Conservation (phyloP, 2,888 invertebrate species). For the Caenorhabditis panamensis region DNA sequence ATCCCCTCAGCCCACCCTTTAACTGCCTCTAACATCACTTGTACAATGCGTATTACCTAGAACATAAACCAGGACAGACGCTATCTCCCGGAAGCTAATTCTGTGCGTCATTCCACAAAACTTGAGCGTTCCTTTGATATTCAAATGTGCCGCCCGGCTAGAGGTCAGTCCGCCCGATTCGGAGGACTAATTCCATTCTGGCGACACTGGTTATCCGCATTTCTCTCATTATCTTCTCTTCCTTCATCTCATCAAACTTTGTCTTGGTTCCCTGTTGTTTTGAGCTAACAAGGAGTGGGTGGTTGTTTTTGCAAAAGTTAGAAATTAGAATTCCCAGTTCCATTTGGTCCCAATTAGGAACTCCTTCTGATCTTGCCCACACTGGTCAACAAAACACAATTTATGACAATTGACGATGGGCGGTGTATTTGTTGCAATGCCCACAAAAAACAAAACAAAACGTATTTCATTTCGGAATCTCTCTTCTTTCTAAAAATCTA, state of each 20-base stretch:
- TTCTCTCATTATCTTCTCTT: constrained; percentile 13
- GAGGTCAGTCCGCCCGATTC: constrained; percentile 5
- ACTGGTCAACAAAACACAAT: not conserved
- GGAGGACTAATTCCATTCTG: constrained; percentile 21
- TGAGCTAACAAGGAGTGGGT: not conserved
- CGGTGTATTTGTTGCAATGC: no score
- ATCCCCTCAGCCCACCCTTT: no score
- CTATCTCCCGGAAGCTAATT: not conserved
- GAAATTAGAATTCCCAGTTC: not conserved
- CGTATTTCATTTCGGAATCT: constrained; percentile 6
- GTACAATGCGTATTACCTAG: no score
- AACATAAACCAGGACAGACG: not conserved
- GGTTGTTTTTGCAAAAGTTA: no score
- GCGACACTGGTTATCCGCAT: not conserved
- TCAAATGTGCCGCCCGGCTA: constrained; percentile 38
- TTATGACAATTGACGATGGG: not conserved
- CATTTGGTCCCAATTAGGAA: constrained; percentile 7
- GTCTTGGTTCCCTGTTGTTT: not conserved
- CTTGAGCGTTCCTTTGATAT: constrained; percentile 24
- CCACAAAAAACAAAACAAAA: not conserved
- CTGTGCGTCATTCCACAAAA: not conserved
- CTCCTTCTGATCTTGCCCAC: not conserved
- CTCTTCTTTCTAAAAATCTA: no score
- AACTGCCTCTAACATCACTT: no score
- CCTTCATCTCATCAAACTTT: constrained; percentile 1